Percentiles rank a stretch among this genome's conserved stretches.
Conservation (phyloP, 2,113 vertebrate genomes). For the Cephalopholis sonnerati region DNA sequence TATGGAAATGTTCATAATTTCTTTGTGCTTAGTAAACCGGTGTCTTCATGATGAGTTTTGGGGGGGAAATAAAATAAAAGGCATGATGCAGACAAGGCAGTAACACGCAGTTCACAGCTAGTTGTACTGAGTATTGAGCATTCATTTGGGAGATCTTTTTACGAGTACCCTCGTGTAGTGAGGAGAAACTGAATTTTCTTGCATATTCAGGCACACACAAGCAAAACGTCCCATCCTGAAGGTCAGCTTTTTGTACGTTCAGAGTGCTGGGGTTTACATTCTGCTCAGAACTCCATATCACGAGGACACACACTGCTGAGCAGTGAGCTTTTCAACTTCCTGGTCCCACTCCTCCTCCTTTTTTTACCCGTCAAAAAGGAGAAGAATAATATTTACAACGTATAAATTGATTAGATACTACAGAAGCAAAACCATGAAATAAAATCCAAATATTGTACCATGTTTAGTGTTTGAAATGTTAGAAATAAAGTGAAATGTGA, state of each 20-base stretch:
- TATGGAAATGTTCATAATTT: slow-evolving; percentile 8
- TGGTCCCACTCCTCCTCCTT: too few relatives aligned
- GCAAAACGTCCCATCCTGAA: slow-evolving; percentile 6
- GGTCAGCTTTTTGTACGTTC: not conserved
- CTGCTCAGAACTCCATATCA: not conserved
- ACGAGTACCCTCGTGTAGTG: not conserved
- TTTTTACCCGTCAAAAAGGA: too few relatives aligned
- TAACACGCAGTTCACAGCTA: not conserved
- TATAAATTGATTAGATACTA: not conserved
- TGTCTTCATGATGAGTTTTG: slow-evolving; percentile 8
- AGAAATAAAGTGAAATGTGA: slow-evolving; percentile 10
- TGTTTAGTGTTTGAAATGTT: slow-evolving; percentile 32
- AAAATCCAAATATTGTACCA: slow-evolving; percentile 4
- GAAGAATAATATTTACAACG: not conserved
- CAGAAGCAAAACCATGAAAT: not conserved
- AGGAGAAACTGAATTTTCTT: slow-evolving; percentile 34
- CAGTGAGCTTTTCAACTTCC: too few relatives aligned
- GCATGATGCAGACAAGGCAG: slow-evolving; percentile 16
- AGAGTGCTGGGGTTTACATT: not conserved
- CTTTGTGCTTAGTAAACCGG: slow-evolving; percentile 60
- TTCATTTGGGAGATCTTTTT: slow-evolving; percentile 6
- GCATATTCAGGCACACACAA: slow-evolving; percentile 49
- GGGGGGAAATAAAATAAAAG: not conserved
- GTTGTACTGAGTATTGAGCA: not conserved
- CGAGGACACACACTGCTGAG: slow-evolving; percentile 15